Base-by-base conservation (phyloP, 2,888 invertebrate species). In the Alloplasta piceator region DNA sequence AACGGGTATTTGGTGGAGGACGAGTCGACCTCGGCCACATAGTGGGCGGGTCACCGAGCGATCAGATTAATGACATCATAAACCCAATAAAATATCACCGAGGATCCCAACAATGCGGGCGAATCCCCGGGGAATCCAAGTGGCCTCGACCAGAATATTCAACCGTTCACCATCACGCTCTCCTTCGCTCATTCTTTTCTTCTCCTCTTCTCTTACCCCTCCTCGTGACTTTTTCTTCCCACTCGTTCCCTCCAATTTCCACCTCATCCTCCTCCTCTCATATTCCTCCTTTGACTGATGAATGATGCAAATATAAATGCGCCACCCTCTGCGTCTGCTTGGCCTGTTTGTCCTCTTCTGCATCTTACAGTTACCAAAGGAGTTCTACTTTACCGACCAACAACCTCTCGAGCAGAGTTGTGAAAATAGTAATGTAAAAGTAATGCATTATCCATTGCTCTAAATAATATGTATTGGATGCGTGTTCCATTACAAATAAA, bases 31-130 rank as follows among this genome's bases (percentile, higher is more conserved):
- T 88, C 89, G 87, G 84, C 85, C 83, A 72, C 82, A 75, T 72
- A 72, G 89, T 89, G 89, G 90, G 90, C 88, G 90, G 89, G 86
- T 87, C 85, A 86, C 55, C 70, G 55, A 80, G 86, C 86, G 90
- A 91, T 90, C 90, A 91, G 91, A 92, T 92, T 91, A 92, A 92
- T 92, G 92, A 91, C 91, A 89, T 90, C 92, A 91, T 92, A 92
- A 92, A 92, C 89, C 89, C 88, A 92, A 92, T 92, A 92, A 92
- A 92, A 92, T 92, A 92, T 92, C 90, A 89, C 90, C 87, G 83
- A 48, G 80, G 80, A 84, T 43, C 73, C 78, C 86, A 90, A 91
- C 91, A 91, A 91, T 91, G 90, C 90, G 89, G 89, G 86, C 88
- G 88, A 89, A 88, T 85, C 86, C 87, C 82, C 76, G 77, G 84